phyloP scores from a whole-genome alignment of 2,888 invertebrate species.

The Ormyrus thymus region DNA sequence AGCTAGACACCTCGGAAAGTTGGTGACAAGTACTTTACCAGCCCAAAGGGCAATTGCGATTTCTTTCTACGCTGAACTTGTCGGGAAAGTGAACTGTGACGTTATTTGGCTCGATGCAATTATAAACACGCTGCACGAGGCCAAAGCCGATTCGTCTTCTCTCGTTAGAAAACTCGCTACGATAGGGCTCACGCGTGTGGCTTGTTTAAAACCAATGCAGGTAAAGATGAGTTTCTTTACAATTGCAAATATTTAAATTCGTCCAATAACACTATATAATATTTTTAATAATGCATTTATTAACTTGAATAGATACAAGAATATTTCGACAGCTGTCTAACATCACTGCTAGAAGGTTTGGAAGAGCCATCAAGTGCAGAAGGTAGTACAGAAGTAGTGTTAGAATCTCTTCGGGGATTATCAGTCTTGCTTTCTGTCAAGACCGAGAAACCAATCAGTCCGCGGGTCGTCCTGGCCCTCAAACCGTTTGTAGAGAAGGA shows the following conservation, averaged over 20 bases:
- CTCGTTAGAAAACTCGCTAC: slow-evolving; percentile 68
- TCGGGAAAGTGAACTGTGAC: slow-evolving; percentile 65
- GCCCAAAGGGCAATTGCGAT: slow-evolving; percentile 67
- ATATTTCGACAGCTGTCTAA: slow-evolving; percentile 67
- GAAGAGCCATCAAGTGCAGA: slow-evolving; percentile 66
- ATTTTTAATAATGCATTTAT: neutral
- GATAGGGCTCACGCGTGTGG: slow-evolving; percentile 67
- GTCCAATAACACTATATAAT: neutral
- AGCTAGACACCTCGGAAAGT: slow-evolving; percentile 62
- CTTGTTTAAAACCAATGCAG: slow-evolving; percentile 65
- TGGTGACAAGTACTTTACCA: slow-evolving; percentile 65
- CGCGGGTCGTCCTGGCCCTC: slow-evolving; percentile 67
- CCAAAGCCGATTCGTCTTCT: slow-evolving; percentile 68
- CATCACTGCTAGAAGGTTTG: slow-evolving; percentile 68
- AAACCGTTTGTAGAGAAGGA: slow-evolving; percentile 71
- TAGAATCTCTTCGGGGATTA: slow-evolving; percentile 69
- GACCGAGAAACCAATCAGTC: slow-evolving; percentile 65
- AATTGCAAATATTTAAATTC: neutral
- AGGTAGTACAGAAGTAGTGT: slow-evolving; percentile 66
- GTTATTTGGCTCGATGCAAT: slow-evolving; percentile 68
- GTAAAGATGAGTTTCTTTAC: slow-evolving; percentile 48
- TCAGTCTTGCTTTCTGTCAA: slow-evolving; percentile 64
- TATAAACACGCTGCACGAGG: slow-evolving; percentile 67
- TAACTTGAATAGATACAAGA: slow-evolving; percentile 62
- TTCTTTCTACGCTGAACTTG: slow-evolving; percentile 67